Evolutionary conservation across 2,113 vertebrate species (phyloP).

Genomic region (Fukomys damarensis): DNA sequence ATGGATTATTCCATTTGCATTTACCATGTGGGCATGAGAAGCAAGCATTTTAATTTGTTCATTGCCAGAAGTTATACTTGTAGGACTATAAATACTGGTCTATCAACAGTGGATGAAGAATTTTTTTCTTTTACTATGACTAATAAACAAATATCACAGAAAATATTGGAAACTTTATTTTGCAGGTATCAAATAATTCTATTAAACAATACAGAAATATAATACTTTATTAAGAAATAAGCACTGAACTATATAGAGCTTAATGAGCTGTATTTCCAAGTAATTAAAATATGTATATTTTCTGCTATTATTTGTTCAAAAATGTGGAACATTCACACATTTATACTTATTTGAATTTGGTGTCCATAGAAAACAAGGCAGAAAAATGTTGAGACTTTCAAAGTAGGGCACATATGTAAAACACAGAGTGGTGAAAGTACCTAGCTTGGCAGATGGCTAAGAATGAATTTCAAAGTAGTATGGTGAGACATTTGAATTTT

Average conservation of each 20-base stretch:
- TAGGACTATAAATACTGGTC: neutral
- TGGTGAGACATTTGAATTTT: slow-evolving; percentile 57
- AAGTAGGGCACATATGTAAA: slow-evolving; percentile 76
- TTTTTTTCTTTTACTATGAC: neutral
- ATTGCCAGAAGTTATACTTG: neutral
- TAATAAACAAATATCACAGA: neutral
- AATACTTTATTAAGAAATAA: slow-evolving; percentile 10
- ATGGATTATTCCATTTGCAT: neutral
- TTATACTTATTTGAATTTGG: slow-evolving; percentile 62
- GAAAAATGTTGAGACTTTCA: slow-evolving; percentile 67
- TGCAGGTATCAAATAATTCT: neutral
- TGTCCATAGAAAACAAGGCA: slow-evolving; percentile 63
- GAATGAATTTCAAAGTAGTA: slow-evolving; percentile 58
- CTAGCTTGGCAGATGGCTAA: slow-evolving; percentile 73
- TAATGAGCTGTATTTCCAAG: slow-evolving; percentile 53
- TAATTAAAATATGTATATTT: slow-evolving; percentile 51
- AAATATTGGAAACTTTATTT: neutral
- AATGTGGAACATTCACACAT: slow-evolving; percentile 67
- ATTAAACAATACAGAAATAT: slow-evolving; percentile 30
- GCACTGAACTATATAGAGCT: neutral
- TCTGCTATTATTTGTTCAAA: slow-evolving; percentile 62
- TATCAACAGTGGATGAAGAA: neutral
- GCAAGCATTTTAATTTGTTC: neutral
- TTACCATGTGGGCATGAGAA: neutral
- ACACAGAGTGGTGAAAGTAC: slow-evolving; percentile 58